Evolutionary conservation across 2,113 vertebrate species (phyloP).

Genomic region (Phylloscopus trochilus): DNA sequence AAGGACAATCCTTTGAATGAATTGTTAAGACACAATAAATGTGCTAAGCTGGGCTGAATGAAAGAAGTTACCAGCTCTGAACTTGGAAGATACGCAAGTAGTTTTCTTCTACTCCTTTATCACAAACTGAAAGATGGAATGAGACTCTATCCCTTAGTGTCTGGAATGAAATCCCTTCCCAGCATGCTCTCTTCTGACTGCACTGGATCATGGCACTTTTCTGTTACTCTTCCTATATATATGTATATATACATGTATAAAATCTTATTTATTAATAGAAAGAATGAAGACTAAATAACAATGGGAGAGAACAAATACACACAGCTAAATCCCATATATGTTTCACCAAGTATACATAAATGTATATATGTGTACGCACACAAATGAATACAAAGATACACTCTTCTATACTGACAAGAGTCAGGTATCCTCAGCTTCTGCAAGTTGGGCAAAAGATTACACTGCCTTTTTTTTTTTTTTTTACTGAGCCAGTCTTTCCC

Average conservation of each 20-base stretch:
- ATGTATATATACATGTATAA: background rate
- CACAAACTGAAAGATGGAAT: background rate
- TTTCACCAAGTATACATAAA: background rate
- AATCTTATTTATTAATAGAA: background rate
- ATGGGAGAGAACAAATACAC: background rate
- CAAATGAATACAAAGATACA: background rate
- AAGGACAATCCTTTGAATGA: background rate
- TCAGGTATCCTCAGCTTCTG: background rate
- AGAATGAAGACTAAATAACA: background rate
- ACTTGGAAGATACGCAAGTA: background rate
- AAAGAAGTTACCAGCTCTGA: background rate
- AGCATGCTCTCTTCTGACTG: background rate
- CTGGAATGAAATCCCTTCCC: background rate
- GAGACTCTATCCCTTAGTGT: background rate
- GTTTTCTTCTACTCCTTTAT: background rate
- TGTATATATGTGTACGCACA: accelerated
- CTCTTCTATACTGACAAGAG: background rate
- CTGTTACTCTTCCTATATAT: background rate
- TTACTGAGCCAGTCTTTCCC: background rate
- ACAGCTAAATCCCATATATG: background rate
- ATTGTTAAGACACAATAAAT: background rate
- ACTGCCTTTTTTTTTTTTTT: background rate
- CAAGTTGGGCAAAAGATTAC: background rate
- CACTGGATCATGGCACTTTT: background rate
- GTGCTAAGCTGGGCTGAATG: background rate